Base-by-base conservation (phyloP, 2,888 invertebrate genomes). In the Hydropsyche betteni region DNA sequence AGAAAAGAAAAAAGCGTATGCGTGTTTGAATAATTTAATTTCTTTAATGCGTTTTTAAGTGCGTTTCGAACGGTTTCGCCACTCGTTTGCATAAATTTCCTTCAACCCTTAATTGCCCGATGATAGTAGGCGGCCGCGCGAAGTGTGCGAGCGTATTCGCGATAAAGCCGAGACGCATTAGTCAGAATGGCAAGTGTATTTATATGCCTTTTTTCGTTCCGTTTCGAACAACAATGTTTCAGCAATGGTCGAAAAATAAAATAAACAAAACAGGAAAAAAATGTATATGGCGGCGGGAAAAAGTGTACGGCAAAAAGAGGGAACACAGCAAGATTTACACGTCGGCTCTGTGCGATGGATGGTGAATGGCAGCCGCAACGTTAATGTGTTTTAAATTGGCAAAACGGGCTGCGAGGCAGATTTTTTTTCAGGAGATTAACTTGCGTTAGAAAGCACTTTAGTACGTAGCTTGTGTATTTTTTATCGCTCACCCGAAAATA, bases 321-420 rank as follows among this genome's bases (percentile, higher is more conserved):
- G 64, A 24, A 16, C 4, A 36, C 36, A 36, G 64, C 36, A 64
- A 36, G 64, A 64, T 69, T 51, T 51, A 70, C 53, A 70, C 70
- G 52, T 70, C 53, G 44, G 52, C 36, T 52, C 44, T 34, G 70
- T n/a, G 53, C 53, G 70, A 53, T 53, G 70, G 70, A 70, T 70
- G 70, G 70, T 70, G 53, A 70, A 70, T 70, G 70, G 70, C 70
- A 53, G 53, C 52, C 53, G 70, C 70, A 70, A 75, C 75, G 68
- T 69, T 75, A 75, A 75, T 75, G 75, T 51, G 75, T 75, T 75
- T 75, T 75, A 75, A 75, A 75, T 75, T 75, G 70, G 75, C 75
- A 75, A 75, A 69, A 55, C 52, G 70, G 61, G 73, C 73, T 73
- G 51, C 73, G 64, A 73, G 51, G 69, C 58, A 44, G 69, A 10